Conservation (phyloP, 2,888 invertebrate genomes). For the Drosophila demipolita region DNA sequence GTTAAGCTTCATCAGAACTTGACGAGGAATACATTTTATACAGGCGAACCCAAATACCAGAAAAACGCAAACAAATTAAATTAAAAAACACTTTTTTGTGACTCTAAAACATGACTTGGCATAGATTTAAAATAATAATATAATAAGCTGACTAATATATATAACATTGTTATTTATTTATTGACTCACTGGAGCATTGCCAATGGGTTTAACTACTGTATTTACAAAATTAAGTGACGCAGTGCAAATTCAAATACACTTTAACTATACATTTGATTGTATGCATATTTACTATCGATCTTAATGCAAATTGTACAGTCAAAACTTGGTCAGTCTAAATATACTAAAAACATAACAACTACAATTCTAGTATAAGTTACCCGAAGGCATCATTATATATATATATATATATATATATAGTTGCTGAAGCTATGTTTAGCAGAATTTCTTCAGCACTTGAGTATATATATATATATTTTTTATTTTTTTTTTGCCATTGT, state of each 20-base stretch:
- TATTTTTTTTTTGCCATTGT: background rate
- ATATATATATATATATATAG: no score
- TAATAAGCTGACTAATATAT: background rate
- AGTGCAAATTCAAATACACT: background rate
- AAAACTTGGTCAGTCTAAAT: background rate
- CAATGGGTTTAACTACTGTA: background rate
- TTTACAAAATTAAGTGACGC: background rate
- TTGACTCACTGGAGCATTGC: background rate
- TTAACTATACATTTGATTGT: background rate
- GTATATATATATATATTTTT: background rate
- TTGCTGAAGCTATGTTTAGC: background rate
- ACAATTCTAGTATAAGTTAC: background rate
- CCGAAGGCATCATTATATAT: background rate
- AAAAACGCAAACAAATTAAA: background rate
- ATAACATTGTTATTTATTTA: background rate
- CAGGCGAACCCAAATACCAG: background rate
- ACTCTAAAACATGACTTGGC: background rate
- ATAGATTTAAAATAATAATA: background rate
- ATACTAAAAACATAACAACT: background rate
- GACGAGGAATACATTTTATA: background rate
- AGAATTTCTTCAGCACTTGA: background rate
- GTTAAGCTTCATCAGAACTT: background rate
- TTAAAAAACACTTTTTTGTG: background rate
- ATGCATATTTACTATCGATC: background rate
- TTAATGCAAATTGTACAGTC: background rate